phyloP scores from a whole-genome alignment of 1,140 invertebrate species.

The Asbolus verrucosus region DNA sequence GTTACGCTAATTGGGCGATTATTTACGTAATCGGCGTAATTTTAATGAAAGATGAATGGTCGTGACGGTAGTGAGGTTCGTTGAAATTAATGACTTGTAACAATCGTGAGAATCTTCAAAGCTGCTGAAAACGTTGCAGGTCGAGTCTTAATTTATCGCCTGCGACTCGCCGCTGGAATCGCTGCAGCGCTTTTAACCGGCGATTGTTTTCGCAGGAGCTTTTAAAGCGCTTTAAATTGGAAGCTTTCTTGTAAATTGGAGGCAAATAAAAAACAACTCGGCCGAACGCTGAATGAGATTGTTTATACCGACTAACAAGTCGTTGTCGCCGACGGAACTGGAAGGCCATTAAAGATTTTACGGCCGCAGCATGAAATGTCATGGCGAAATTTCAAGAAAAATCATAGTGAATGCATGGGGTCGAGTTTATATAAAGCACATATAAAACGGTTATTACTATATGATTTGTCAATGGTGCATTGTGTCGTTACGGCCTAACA shows the following conservation, averaged over 20 bases:
- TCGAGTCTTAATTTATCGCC: constrained; percentile 20
- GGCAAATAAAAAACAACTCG: too few species aligned
- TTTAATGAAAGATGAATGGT: constrained; percentile 22
- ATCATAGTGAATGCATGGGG: background rate
- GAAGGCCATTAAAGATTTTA: background rate
- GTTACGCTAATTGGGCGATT: background rate
- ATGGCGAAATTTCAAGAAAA: constrained; percentile 32
- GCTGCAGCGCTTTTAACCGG: constrained; percentile 23
- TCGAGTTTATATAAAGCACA: constrained; percentile 15
- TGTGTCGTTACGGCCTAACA: constrained; percentile 6
- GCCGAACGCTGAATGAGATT: too few species aligned
- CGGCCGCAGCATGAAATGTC: background rate
- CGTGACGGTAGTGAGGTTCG: constrained; percentile 9
- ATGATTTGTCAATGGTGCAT: constrained; percentile 33
- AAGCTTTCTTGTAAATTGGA: too few species aligned
- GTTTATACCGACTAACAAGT: too few species aligned
- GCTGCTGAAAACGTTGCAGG: constrained; percentile 13
- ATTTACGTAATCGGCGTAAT: constrained; percentile 1
- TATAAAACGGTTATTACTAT: constrained; percentile 32
- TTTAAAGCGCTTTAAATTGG: too few species aligned
- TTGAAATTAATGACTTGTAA: constrained; percentile 26
- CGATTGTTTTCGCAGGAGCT: background rate
- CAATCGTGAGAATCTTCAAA: constrained; percentile 36
- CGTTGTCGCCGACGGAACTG: background rate
- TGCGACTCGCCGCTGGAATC: constrained; percentile 5